A percentile compares a stretch with the other conserved stretches of the same genome.
Conservation (phyloP, 1,140 invertebrate genomes). For the Drosophila nigromelanica region DNA sequence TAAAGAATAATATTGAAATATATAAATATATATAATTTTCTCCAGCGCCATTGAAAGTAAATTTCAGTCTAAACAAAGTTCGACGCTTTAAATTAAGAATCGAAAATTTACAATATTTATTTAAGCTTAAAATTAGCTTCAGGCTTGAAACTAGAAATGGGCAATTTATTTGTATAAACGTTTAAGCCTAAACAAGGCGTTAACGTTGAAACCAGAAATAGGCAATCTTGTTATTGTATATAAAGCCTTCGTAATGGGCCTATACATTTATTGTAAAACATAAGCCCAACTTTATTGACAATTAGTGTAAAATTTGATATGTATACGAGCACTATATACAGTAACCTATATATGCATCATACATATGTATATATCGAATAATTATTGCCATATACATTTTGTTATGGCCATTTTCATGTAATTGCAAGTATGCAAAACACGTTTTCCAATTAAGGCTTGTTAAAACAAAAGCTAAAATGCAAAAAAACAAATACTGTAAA, state of each 20-base stretch:
- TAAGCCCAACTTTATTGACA: conserved; percentile 10
- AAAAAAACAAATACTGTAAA: conserved; percentile 26
- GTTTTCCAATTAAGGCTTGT: conserved; percentile 66
- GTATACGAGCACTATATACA: neutral
- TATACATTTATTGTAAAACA: neutral
- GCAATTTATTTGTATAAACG: conserved; percentile 1
- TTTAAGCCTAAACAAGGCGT: neutral
- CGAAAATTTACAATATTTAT: too few species aligned
- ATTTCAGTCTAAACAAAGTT: neutral
- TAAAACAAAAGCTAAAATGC: conserved; percentile 20
- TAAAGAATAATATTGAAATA: too few species aligned
- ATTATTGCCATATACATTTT: conserved; percentile 38
- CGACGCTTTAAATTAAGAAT: too few species aligned
- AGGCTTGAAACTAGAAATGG: neutral
- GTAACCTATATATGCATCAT: neutral
- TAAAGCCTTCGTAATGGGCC: too few species aligned
- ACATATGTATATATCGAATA: conserved; percentile 4
- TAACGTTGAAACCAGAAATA: neutral
- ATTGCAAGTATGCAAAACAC: conserved; percentile 65
- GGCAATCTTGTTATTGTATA: neutral
- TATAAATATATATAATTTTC: too few species aligned
- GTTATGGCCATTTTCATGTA: conserved; percentile 46
- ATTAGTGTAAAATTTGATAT: conserved; percentile 5
- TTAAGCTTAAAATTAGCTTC: neutral
- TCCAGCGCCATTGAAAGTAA: neutral